These are phyloP conservation scores for Lagodon rhomboides DNA, from an alignment of 2,797 vertebrate genomes.

Conservation along the genomic window DNA sequence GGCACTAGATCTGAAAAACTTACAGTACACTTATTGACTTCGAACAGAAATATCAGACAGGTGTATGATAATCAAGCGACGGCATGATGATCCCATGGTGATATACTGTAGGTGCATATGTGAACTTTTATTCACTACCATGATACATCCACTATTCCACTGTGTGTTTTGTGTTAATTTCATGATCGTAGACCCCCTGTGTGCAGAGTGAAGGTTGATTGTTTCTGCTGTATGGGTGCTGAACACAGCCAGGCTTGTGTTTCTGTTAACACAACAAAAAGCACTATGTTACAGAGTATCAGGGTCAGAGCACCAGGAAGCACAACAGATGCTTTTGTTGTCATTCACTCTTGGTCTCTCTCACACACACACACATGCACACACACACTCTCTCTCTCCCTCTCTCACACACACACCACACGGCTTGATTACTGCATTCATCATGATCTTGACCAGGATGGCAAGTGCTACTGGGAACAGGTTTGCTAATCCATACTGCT, in stretches of 20 bases:
- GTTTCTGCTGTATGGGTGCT: slow-evolving; percentile 39
- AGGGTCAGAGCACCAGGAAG: slow-evolving; percentile 68
- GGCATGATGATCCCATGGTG: slow-evolving; percentile 10
- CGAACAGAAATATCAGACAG: slow-evolving; percentile 37
- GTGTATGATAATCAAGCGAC: slow-evolving; percentile 35
- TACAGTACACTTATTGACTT: slow-evolving; percentile 38
- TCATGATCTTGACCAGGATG: slow-evolving; percentile 57
- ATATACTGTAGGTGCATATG: slow-evolving; percentile 36
- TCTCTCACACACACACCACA: slow-evolving; percentile 2
- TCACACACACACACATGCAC: not conserved
- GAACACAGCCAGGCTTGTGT: slow-evolving; percentile 29
- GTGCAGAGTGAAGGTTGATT: slow-evolving; percentile 23
- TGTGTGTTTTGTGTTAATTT: slow-evolving; percentile 30
- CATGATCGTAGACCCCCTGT: slow-evolving; percentile 3
- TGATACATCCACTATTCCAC: slow-evolving; percentile 29
- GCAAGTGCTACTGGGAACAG: slow-evolving; percentile 77
- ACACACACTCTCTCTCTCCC: not conserved
- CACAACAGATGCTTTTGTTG: slow-evolving; percentile 51
- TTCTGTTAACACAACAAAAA: slow-evolving; percentile 57
- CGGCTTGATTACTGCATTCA: slow-evolving; percentile 63
- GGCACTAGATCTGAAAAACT: slow-evolving; percentile 36
- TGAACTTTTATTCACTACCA: slow-evolving; percentile 34
- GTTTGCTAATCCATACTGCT: slow-evolving; percentile 63
- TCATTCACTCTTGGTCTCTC: not conserved
- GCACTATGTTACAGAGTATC: slow-evolving; percentile 60